Percentiles rank a stretch among this genome's conserved stretches.
Conservation (phyloP, 2,797 vertebrate genomes). For the Tinamus major region DNA sequence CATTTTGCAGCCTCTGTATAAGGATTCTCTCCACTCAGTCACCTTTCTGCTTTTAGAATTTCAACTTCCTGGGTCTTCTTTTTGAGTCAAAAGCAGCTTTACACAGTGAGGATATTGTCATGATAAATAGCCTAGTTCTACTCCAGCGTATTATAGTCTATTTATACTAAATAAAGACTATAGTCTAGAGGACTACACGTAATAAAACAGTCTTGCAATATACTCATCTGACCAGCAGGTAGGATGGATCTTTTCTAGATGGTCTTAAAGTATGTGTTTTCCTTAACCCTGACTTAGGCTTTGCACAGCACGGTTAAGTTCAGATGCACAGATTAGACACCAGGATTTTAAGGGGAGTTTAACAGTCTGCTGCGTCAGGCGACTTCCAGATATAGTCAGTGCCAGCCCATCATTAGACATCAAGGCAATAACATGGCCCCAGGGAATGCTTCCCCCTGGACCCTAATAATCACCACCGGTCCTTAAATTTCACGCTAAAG, state of each 20-base stretch:
- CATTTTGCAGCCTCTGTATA: not conserved
- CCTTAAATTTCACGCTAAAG: slow-evolving; percentile 40
- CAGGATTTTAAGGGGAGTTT: slow-evolving; percentile 21
- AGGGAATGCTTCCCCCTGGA: slow-evolving; percentile 20
- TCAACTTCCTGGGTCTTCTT: not conserved
- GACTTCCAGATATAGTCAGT: slow-evolving; percentile 20
- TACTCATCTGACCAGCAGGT: not conserved
- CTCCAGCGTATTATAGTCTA: not conserved
- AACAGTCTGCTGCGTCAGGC: slow-evolving; percentile 65
- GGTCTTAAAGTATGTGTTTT: not conserved
- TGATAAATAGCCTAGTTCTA: not conserved
- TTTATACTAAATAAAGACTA: not conserved
- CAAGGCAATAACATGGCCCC: slow-evolving; percentile 23
- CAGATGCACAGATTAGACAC: not conserved
- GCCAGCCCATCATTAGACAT: slow-evolving; percentile 42
- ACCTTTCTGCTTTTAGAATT: not conserved
- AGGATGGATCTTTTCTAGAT: not conserved
- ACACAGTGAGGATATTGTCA: not conserved
- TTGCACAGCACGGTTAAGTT: not conserved
- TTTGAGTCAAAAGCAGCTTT: not conserved
- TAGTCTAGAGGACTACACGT: not conserved
- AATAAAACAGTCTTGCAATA: not conserved
- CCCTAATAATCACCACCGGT: not conserved
- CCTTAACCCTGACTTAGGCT: not conserved
- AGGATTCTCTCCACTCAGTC: not conserved